These are phyloP conservation scores for Meriones psammophilus DNA, from an alignment of 2,797 vertebrate genomes.

Conservation along the genomic window DNA sequence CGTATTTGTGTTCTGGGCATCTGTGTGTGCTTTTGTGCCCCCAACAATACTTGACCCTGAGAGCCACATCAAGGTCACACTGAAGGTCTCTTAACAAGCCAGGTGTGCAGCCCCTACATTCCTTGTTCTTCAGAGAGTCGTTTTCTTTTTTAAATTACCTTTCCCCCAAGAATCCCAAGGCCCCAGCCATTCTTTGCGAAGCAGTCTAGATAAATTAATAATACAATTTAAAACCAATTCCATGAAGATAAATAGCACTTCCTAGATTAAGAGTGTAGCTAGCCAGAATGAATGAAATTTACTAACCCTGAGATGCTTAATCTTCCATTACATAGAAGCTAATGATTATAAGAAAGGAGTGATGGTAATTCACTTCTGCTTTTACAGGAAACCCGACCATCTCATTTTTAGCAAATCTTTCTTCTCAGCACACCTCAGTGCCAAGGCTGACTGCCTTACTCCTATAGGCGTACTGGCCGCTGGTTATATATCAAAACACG, in stretches of 20 bases:
- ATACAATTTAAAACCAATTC: conserved; percentile 83
- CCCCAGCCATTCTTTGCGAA: conserved; percentile 62
- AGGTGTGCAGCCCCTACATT: background rate
- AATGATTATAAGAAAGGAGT: conserved; percentile 82
- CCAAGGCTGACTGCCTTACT: conserved; percentile 62
- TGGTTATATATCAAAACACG: conserved; percentile 55
- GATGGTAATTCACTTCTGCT: conserved; percentile 79
- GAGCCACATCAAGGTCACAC: conserved; percentile 63
- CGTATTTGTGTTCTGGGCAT: background rate
- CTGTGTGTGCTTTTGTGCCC: fast-evolving
- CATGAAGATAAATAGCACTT: conserved; percentile 78
- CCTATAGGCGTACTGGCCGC: conserved; percentile 48
- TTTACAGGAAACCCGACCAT: conserved; percentile 82
- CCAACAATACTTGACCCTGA: background rate
- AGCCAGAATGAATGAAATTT: conserved; percentile 79
- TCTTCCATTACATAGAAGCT: conserved; percentile 81
- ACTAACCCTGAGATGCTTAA: conserved; percentile 77
- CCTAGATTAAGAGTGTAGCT: conserved; percentile 78
- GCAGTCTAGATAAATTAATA: conserved; percentile 81
- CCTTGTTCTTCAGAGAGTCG: conserved; percentile 47
- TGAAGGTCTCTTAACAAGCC: conserved; percentile 60
- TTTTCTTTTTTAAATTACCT: conserved; percentile 74
- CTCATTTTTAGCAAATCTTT: conserved; percentile 83
- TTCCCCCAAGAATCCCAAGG: conserved; percentile 69
- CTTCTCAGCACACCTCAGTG: conserved; percentile 77